Conservation (phyloP, 2,113 vertebrate genomes). For the Crotalus viridis region DNA sequence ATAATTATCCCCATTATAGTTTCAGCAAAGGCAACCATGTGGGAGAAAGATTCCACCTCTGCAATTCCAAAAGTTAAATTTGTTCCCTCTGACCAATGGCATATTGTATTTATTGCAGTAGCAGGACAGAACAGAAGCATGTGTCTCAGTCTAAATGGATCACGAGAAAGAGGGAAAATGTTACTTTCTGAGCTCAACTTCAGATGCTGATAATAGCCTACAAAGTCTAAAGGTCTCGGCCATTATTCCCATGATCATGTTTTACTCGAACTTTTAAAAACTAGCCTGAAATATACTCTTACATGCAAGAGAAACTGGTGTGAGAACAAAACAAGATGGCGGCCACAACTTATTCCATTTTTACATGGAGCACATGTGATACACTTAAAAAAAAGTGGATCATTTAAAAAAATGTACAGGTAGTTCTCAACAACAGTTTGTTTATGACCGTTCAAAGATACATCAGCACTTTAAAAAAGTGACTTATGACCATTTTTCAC, state of each 20-base stretch:
- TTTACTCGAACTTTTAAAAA: neutral
- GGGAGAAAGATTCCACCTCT: neutral
- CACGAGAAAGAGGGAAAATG: neutral
- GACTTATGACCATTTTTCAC: too few species aligned
- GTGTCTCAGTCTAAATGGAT: neutral
- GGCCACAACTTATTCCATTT: neutral
- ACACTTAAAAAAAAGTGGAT: neutral
- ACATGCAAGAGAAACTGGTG: neutral
- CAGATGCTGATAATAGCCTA: neutral
- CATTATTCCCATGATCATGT: neutral
- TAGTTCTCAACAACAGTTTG: too few species aligned
- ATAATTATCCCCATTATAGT: slow-evolving; percentile 10
- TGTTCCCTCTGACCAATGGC: neutral
- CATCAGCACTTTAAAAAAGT: too few species aligned
- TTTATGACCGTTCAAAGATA: too few species aligned
- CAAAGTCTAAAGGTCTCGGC: neutral
- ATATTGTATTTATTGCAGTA: slow-evolving; percentile 39
- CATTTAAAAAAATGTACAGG: too few species aligned
- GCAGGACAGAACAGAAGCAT: neutral
- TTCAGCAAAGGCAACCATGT: neutral
- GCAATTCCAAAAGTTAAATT: slow-evolving; percentile 14
- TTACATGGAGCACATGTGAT: neutral
- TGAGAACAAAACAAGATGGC: neutral
- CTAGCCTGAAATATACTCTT: neutral
- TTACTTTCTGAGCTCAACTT: neutral